A percentile compares a stretch with the other conserved stretches of the same genome.
phyloP scores from a whole-genome alignment of 2,113 vertebrate genomes.

The Muntiacus muntjak region DNA sequence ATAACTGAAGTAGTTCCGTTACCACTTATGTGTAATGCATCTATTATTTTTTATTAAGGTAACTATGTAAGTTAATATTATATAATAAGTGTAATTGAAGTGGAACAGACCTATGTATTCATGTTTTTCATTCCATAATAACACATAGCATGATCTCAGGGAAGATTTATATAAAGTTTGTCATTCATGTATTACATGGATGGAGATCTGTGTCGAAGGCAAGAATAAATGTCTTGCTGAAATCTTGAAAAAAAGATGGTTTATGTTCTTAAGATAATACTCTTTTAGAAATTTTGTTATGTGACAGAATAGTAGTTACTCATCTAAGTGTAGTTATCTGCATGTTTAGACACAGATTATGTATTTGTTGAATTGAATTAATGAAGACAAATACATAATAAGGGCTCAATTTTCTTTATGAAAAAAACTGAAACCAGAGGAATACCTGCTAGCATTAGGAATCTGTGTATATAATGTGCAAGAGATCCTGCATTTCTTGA shows the following conservation, averaged over 20 bases:
- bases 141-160: not conserved
- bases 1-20: not conserved
- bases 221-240: not conserved
- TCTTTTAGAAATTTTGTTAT: not conserved
- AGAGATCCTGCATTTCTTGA: fast-evolving
- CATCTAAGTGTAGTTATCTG: not conserved
- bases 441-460: not conserved
- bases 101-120: slow-evolving; percentile 16
- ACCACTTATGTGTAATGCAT: slow-evolving; percentile 37
- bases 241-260: not conserved
- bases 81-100: not conserved
- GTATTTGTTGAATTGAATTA: not conserved
- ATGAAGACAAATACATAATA: not conserved
- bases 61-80: slow-evolving; percentile 55
- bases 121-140: not conserved
- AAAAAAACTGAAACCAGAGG: slow-evolving; percentile 41
- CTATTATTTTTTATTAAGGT: slow-evolving; percentile 60
- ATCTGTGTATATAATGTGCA: not conserved
- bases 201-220: not conserved
- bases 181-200: not conserved
- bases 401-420: slow-evolving; percentile 52
- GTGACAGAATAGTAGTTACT: not conserved
- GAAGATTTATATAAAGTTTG: slow-evolving; percentile 42
- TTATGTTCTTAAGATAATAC: slow-evolving; percentile 8
- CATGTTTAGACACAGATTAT: not conserved